Evolutionary conservation across 2,113 vertebrate genomes (phyloP).

Genomic region (Tonatia bakeri): DNA sequence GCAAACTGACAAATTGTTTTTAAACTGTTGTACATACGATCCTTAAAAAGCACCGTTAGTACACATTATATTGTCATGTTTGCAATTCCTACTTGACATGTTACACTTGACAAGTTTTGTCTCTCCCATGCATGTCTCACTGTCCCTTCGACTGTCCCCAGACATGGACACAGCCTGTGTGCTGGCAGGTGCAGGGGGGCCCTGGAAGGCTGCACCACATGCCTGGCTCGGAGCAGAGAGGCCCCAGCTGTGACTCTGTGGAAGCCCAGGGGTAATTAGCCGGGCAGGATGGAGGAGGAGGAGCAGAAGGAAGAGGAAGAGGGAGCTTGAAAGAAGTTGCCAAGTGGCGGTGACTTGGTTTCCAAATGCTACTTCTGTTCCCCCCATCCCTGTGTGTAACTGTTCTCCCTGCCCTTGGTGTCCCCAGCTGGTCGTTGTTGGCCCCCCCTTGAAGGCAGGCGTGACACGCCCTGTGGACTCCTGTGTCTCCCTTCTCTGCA

Average conservation of each 20-base stretch:
- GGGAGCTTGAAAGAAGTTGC: background rate
- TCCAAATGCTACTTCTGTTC: background rate
- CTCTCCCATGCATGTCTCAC: background rate
- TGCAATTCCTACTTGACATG: background rate
- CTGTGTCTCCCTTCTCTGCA: background rate
- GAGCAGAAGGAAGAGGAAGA: too few relatives aligned
- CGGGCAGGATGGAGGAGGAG: accelerated
- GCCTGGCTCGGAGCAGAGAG: accelerated
- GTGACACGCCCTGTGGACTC: accelerated
- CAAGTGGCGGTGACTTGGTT: background rate
- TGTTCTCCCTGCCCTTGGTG: background rate
- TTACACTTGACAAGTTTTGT: background rate
- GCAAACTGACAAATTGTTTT: background rate
- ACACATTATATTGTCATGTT: background rate
- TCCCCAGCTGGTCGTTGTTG: too few relatives aligned
- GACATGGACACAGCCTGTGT: background rate
- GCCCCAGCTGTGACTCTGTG: accelerated
- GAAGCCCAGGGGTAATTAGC: background rate
- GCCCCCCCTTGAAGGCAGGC: background rate
- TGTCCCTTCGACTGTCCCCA: accelerated
- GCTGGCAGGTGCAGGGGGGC: accelerated
- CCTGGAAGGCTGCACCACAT: too few relatives aligned
- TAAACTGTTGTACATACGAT: background rate
- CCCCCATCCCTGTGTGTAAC: accelerated
- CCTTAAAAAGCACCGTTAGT: background rate